These are phyloP conservation scores for Poecilia picta DNA, from an alignment of 2,797 vertebrate genomes.

Conservation along the genomic window DNA sequence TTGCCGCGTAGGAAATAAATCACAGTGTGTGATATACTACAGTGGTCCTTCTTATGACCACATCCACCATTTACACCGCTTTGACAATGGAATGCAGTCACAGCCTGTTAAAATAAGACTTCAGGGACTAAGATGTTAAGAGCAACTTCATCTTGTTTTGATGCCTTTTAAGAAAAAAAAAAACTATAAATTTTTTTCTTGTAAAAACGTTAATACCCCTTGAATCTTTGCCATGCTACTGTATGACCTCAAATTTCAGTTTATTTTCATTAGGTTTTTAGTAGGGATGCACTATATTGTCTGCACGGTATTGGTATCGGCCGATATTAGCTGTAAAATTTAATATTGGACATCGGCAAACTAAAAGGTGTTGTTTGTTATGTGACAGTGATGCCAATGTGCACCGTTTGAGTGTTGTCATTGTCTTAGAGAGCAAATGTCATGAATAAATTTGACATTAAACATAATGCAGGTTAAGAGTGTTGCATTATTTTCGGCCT, in stretches of 20 bases:
- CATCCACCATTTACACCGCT: constrained; percentile 18
- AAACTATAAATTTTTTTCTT: background rate
- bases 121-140: background rate
- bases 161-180: background rate
- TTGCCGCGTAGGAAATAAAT: constrained; percentile 30
- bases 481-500: no score
- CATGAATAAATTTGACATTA: no score
- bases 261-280: background rate
- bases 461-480: no score
- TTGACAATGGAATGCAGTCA: constrained; percentile 17
- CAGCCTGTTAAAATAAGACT: background rate
- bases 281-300: no score
- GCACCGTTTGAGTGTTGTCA: no score
- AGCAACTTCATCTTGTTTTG: background rate
- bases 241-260: background rate
- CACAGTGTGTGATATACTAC: constrained; percentile 33
- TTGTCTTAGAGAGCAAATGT: no score
- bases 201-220: background rate
- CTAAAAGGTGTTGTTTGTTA: no score
- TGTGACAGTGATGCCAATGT: no score
- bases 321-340: no score
- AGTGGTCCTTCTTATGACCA: constrained; percentile 16
- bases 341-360: no score
- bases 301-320: no score
- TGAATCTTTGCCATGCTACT: background rate